A percentile compares a stretch with the other conserved stretches of the same genome.
Evolutionary conservation across 2,113 vertebrate genomes (phyloP).

Genomic region (Stigmatopora nigra): DNA sequence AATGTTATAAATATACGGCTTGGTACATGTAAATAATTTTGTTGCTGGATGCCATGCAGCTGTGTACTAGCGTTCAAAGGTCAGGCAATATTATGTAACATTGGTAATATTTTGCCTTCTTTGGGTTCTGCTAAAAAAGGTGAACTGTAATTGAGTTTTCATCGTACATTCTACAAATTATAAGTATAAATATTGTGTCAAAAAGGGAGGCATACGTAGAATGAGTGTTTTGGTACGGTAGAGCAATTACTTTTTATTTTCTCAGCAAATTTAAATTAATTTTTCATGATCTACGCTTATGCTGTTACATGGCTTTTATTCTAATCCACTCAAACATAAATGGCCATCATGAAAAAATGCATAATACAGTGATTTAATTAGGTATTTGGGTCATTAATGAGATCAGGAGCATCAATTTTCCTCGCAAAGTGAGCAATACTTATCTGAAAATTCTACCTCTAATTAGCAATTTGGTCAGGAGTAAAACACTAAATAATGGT

Average conservation of each 20-base stretch:
- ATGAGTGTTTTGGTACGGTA: not conserved
- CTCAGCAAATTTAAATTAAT: too few species aligned
- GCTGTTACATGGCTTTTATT: slow-evolving; percentile 47
- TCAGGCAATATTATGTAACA: too few species aligned
- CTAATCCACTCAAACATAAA: slow-evolving; percentile 36
- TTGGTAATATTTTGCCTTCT: too few species aligned
- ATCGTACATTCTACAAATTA: too few species aligned
- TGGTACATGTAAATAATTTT: too few species aligned
- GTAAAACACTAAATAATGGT: slow-evolving; percentile 35
- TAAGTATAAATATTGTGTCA: too few species aligned
- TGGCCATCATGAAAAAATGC: slow-evolving; percentile 18
- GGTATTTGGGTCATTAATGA: slow-evolving; percentile 46
- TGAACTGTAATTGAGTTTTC: too few species aligned
- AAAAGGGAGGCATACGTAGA: not conserved
- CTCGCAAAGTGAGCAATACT: slow-evolving; percentile 21
- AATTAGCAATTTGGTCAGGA: slow-evolving; percentile 42
- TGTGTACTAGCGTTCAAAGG: too few species aligned
- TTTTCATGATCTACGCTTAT: slow-evolving; percentile 1
- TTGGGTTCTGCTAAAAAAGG: too few species aligned
- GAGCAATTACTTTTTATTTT: too few species aligned
- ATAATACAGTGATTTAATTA: slow-evolving; percentile 25
- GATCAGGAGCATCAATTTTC: slow-evolving; percentile 23
- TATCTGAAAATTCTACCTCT: slow-evolving; percentile 38
- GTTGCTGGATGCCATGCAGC: too few species aligned
- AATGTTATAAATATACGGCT: too few species aligned